phyloP scores from a whole-genome alignment of 2,797 vertebrate species.

The Alfaro cultratus region DNA sequence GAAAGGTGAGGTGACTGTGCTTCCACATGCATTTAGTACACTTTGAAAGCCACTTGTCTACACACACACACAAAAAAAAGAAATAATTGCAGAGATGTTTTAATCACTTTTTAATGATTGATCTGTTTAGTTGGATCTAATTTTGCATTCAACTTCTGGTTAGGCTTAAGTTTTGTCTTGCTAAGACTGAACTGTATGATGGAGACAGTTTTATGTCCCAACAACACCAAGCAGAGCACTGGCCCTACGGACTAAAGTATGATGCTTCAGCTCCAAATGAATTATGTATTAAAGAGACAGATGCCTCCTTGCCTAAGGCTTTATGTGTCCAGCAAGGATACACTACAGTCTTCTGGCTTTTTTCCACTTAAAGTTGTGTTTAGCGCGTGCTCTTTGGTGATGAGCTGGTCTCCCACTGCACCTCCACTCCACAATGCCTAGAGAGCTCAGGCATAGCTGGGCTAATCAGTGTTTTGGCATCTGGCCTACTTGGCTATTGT shows the following conservation, averaged over 20 bases:
- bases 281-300: conserved; percentile 80
- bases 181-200: conserved; percentile 59
- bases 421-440: conserved; percentile 64
- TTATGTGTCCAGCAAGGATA: conserved; percentile 75
- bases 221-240: conserved; percentile 55
- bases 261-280: conserved; percentile 75
- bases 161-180: conserved; percentile 33
- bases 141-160: background rate
- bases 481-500: conserved; percentile 67
- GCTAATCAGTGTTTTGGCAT: conserved; percentile 79
- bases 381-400: conserved; percentile 74
- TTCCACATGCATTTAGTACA: conserved; percentile 36
- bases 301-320: conserved; percentile 78
- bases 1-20: conserved; percentile 68
- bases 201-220: conserved; percentile 69
- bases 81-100: background rate
- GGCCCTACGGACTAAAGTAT: conserved; percentile 66
- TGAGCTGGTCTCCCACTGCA: conserved; percentile 72
- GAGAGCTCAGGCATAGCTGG: conserved; percentile 70
- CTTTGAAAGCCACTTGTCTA: conserved; percentile 15
- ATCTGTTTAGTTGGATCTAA: conserved; percentile 12
- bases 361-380: conserved; percentile 80
- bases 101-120: conserved; percentile 1
- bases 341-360: conserved; percentile 74
- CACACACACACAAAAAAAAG: background rate